Evolutionary conservation across 2,113 vertebrate genomes (phyloP).

Genomic region (Lampris incognitus): DNA sequence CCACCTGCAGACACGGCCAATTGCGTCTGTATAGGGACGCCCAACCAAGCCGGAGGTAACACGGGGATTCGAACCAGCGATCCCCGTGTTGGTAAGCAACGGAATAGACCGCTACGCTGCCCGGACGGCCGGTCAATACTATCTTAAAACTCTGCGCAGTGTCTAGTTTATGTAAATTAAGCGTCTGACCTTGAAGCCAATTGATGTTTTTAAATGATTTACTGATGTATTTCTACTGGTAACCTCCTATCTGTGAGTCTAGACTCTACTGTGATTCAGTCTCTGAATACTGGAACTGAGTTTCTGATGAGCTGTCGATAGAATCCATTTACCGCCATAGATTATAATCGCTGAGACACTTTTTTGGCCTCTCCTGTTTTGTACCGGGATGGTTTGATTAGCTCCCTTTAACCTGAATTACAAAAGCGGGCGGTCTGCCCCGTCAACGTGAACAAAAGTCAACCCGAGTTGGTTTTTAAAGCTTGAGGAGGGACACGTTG

Average conservation of each 20-base stretch:
- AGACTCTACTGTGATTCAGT: slow-evolving; percentile 22
- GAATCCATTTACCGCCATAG: slow-evolving; percentile 27
- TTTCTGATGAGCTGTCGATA: not conserved
- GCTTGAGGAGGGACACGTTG: not conserved
- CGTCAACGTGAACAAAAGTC: slow-evolving; percentile 10
- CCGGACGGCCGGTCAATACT: slow-evolving; percentile 4
- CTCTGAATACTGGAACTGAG: slow-evolving; percentile 9
- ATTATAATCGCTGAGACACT: slow-evolving; percentile 45
- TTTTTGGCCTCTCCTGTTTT: not conserved
- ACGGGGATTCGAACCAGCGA: no score
- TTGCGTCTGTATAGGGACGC: no score
- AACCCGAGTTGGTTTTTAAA: not conserved
- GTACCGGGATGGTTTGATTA: not conserved
- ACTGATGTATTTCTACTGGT: slow-evolving; percentile 18
- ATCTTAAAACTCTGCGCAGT: slow-evolving; percentile 33
- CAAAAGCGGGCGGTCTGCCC: not conserved
- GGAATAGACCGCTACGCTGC: no score
- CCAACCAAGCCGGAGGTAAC: no score
- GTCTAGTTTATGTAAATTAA: slow-evolving; percentile 63
- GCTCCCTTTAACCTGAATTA: not conserved
- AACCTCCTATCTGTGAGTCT: slow-evolving; percentile 30
- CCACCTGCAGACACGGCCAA: no score
- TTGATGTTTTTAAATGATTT: slow-evolving; percentile 23
- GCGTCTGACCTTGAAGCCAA: slow-evolving; percentile 62
- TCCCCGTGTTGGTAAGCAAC: no score